A percentile compares a stretch with the other conserved stretches of the same genome.
Conservation (phyloP, 2,113 vertebrate genomes). For the Nibea albiflora region DNA sequence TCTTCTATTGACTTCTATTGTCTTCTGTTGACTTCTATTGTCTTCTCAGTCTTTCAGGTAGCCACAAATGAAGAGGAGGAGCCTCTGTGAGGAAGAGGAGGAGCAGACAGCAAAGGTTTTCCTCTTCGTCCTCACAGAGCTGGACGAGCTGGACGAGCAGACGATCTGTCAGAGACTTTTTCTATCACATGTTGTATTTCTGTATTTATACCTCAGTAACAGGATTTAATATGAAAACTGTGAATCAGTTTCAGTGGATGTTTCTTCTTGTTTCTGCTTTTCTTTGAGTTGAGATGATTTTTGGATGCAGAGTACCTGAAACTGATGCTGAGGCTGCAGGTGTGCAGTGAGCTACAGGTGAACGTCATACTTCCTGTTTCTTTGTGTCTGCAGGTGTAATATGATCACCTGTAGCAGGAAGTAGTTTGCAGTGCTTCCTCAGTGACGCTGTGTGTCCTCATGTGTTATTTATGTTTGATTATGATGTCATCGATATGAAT, state of each 20-base stretch:
- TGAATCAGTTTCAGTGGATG: background rate
- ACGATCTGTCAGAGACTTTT: conserved; percentile 7
- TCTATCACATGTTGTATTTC: conserved; percentile 7
- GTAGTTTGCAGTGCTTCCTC: background rate
- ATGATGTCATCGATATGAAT: background rate
- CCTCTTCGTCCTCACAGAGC: conserved; percentile 4
- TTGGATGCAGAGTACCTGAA: background rate
- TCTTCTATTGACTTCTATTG: too few relatives aligned
- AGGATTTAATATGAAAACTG: background rate
- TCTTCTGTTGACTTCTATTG: background rate
- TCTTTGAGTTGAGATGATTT: too few relatives aligned
- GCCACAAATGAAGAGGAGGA: conserved; percentile 40
- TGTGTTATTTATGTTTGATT: background rate
- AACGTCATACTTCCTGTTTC: background rate
- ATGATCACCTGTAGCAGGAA: background rate
- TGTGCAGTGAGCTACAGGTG: background rate
- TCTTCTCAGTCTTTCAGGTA: conserved; percentile 26
- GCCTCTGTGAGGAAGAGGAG: conserved; percentile 34
- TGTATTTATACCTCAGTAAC: conserved; percentile 4
- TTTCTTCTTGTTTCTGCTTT: too few relatives aligned
- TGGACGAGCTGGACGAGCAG: background rate
- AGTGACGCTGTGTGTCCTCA: background rate
- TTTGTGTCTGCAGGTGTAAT: background rate
- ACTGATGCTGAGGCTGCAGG: too few relatives aligned
- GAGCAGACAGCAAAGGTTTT: background rate